phyloP scores from a whole-genome alignment of 2,888 invertebrate species.

The Dynastes maya region DNA sequence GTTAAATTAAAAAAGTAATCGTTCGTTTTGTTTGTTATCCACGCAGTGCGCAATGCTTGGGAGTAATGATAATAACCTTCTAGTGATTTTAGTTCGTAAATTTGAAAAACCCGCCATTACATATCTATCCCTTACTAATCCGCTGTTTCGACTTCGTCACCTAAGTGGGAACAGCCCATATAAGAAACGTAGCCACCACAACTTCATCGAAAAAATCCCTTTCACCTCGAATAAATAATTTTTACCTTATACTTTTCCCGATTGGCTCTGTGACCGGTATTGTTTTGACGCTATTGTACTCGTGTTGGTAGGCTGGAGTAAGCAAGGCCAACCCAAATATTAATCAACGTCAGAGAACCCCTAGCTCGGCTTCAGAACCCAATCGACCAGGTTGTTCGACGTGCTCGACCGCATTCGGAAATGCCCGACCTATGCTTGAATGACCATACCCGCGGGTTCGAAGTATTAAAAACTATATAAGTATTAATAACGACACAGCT shows the following conservation, averaged over 20 bases:
- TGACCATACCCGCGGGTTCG: constrained; percentile 63
- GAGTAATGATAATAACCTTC: no score
- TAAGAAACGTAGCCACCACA: background rate
- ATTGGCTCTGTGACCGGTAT: constrained; percentile 60
- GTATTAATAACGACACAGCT: constrained; percentile 69
- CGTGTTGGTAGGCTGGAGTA: constrained; percentile 65
- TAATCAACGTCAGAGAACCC: constrained; percentile 68
- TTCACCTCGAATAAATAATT: constrained; percentile 21
- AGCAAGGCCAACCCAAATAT: constrained; percentile 67
- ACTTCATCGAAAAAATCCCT: constrained; percentile 2
- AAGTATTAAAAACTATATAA: constrained; percentile 69
- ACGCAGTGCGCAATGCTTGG: no score
- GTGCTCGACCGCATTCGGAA: constrained; percentile 44
- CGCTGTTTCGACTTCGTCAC: no score
- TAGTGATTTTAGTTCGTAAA: no score
- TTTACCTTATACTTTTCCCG: constrained; percentile 58
- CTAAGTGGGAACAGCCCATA: no score
- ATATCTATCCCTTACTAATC: no score
- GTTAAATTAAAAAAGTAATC: no score
- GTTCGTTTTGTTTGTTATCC: no score
- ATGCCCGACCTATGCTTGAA: constrained; percentile 52
- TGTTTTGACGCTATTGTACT: constrained; percentile 68
- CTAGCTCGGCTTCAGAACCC: constrained; percentile 62
- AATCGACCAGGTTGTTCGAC: constrained; percentile 56
- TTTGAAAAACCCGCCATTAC: no score